Percentiles rank a stretch among this genome's conserved stretches.
These are phyloP conservation scores for Pavo muticus DNA, from an alignment of 2,113 vertebrate genomes.

Conservation along the genomic window DNA sequence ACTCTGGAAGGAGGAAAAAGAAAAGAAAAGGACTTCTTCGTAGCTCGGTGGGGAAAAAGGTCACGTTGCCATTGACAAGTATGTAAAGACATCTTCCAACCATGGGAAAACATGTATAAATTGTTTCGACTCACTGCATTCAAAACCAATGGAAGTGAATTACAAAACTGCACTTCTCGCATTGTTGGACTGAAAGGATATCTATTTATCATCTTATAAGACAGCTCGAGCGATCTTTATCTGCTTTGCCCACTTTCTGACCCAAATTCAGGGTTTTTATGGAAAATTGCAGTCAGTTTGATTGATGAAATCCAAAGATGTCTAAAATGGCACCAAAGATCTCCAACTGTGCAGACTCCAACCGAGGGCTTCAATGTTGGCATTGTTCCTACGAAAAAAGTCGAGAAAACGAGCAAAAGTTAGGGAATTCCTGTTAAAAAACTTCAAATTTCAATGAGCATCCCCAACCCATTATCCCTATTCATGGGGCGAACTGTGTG, in stretches of 20 bases:
- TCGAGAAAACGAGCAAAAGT: conserved; percentile 95
- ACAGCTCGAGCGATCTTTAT: conserved; percentile 98
- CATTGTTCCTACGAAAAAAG: conserved; percentile 95
- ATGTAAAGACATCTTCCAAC: conserved; percentile 80
- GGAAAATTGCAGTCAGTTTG: conserved; percentile 99
- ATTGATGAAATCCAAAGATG: conserved; percentile 99
- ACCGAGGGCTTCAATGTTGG: conserved; percentile 96
- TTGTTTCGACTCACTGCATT: conserved; percentile 84
- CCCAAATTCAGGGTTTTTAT: conserved; percentile 99
- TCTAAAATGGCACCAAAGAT: conserved; percentile 97
- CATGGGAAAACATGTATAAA: conserved; percentile 85
- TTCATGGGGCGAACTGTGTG: conserved; percentile 88
- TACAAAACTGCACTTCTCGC: conserved; percentile 86
- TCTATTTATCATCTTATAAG: conserved; percentile 99
- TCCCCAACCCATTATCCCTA: conserved; percentile 88
- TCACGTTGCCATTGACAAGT: conserved; percentile 80
- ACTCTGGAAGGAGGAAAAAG: background rate
- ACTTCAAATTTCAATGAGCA: conserved; percentile 86
- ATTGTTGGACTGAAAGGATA: conserved; percentile 95
- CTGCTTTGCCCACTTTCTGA: conserved; percentile 96
- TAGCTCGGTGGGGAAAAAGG: conserved; percentile 68
- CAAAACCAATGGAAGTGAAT: conserved; percentile 81
- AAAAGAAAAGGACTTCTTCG: conserved; percentile 4
- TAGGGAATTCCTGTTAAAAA: conserved; percentile 93
- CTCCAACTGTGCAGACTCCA: conserved; percentile 98